Base-by-base conservation (phyloP, 2,113 vertebrate genomes). In the Bostrychus sinensis region DNA sequence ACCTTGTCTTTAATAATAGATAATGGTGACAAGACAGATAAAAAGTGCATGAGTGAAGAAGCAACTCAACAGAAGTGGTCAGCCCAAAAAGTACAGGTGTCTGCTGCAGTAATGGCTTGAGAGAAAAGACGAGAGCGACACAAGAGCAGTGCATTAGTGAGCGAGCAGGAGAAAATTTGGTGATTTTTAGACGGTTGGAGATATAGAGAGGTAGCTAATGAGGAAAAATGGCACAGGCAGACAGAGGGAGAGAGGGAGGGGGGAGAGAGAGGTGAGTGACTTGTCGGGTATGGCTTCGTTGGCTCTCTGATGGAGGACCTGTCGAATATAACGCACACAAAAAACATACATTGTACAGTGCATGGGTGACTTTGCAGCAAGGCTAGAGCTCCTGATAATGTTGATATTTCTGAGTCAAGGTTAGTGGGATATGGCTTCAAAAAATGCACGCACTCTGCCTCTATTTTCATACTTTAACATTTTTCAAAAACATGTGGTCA, bases 1-100 rank as follows among this genome's bases (percentile, higher is more conserved):
- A 82, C 86, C 84, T 88, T 85, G 72, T 55, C 62, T 74, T 86
- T 79, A 84, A 85, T 84, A 83, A 82, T 78, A 72, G 72, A 83
- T 82, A 73, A 84, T 58, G 66, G 55, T 74, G 75, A 83, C 83
- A 81, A 56, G 28, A 43, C 9, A 56, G 56, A 48, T 5, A 4
- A 51, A 30, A 58, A 38, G 39, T 1, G 43, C 25, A 19, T 14
- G 12, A 28, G 22, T 16, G 46, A 37, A 51, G 48, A 42, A 51
- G 38, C 16, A 42, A 2, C n/a, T n/a, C 23, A 23, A 58, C 7
- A 34, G 16, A 43, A 12, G 41, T 58, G 58, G 32, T 42, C 42
- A 41, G 64, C 45, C 73, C 60, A 62, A 41, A 78, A 60, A 66
- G 23, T 59, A 53, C 53, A 54, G 43, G 48, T 50, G 54, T 67